phyloP scores from a whole-genome alignment of 2,113 vertebrate genomes.

The human (Homo sapiens) region DNA sequence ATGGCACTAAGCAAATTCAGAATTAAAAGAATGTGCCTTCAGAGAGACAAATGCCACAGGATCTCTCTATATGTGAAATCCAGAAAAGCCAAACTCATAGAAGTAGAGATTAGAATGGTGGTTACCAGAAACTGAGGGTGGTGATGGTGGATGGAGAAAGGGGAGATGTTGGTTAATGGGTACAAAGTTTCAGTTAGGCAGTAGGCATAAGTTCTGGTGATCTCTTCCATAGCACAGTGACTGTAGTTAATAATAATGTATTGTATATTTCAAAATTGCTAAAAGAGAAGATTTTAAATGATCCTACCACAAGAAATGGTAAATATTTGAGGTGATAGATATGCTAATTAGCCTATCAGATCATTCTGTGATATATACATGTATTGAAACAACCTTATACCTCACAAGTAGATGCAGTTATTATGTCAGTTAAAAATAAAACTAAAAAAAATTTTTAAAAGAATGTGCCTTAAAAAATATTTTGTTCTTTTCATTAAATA shows the following conservation, averaged over 20 bases:
- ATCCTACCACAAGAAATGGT: neutral
- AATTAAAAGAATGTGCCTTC: neutral
- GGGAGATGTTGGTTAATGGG: neutral
- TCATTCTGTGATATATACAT: neutral
- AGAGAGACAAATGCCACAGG: neutral
- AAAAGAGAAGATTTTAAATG: neutral
- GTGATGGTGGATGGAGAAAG: neutral
- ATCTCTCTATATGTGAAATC: neutral
- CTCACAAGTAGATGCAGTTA: neutral
- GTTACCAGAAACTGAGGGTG: neutral
- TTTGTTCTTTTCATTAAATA: slow-evolving; percentile 44
- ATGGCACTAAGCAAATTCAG: slow-evolving; percentile 33
- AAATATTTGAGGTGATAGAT: neutral
- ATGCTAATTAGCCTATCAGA: neutral
- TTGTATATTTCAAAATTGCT: neutral
- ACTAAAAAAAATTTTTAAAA: neutral
- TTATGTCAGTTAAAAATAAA: neutral
- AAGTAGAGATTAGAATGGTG: neutral
- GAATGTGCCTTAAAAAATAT: neutral
- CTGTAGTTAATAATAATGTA: neutral
- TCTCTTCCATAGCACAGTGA: neutral
- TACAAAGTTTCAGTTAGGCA: neutral
- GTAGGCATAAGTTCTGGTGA: neutral
- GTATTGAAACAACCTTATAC: neutral
- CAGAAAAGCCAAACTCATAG: neutral